Percentiles rank a stretch among this genome's conserved stretches.
Evolutionary conservation across 64 coral and sea anemone genomes (phyloP).

Genomic region (Dendronephthya gigantea): DNA sequence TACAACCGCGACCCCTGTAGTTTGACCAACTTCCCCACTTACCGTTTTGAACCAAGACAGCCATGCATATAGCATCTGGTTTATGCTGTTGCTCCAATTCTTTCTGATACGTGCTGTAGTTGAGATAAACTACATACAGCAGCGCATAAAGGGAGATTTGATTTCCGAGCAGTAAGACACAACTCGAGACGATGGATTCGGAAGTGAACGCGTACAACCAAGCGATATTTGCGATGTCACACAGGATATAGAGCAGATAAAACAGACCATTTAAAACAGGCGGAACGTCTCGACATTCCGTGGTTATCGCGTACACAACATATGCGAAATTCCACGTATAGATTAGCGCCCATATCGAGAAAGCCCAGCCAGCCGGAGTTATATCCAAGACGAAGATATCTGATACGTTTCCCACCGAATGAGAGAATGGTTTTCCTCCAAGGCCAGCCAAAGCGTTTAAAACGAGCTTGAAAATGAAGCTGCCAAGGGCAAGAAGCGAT

Average conservation of each 20-base stretch:
- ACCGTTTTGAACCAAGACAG: background rate
- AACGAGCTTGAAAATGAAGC: background rate
- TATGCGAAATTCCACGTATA: conserved; percentile 58
- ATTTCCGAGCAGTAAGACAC: background rate
- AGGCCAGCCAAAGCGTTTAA: background rate
- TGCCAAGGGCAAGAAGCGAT: background rate
- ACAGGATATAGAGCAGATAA: conserved; percentile 39
- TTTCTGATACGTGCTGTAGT: background rate
- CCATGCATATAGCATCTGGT: background rate
- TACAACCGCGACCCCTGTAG: too few relatives aligned
- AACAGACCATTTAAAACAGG: conserved; percentile 34
- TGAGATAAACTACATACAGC: background rate
- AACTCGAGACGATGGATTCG: background rate
- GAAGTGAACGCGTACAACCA: conserved; percentile 42
- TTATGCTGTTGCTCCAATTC: background rate
- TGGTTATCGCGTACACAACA: conserved; percentile 57
- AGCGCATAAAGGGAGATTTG: background rate
- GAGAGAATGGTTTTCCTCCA: background rate
- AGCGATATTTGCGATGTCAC: conserved; percentile 22
- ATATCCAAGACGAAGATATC: conserved; percentile 62
- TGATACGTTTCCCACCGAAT: conserved; percentile 23
- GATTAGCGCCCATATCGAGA: conserved; percentile 79
- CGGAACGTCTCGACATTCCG: conserved; percentile 40
- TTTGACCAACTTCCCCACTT: background rate
- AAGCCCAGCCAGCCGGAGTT: conserved; percentile 82